phyloP scores from a whole-genome alignment of 64 coral and sea anemone species.

The Actinia equina region DNA sequence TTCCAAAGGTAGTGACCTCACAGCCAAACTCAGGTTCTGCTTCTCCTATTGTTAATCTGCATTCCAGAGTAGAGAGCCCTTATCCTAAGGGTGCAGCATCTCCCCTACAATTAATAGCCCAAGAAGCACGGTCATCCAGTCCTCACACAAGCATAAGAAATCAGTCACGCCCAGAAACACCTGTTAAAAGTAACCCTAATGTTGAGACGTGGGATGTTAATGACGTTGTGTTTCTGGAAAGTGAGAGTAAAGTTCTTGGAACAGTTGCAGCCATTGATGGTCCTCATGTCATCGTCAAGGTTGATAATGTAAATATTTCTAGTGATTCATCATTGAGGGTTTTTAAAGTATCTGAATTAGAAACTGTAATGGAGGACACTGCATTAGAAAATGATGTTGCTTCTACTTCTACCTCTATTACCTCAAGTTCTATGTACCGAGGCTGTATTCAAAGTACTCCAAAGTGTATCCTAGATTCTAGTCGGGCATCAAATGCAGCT shows the following conservation, averaged over 20 bases:
- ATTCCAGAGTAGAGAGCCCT: not conserved
- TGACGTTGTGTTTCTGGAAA: conserved; percentile 82
- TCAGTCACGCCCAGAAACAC: not conserved
- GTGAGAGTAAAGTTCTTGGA: conserved; percentile 82
- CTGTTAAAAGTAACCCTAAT: conserved; percentile 9
- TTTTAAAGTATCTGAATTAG: conserved; percentile 90
- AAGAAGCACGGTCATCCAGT: conserved; percentile 20
- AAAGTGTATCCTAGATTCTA: conserved; percentile 60
- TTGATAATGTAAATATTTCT: conserved; percentile 25
- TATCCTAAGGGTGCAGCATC: not conserved
- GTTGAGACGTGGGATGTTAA: conserved; percentile 85
- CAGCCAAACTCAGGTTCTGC: not conserved
- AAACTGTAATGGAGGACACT: conserved; percentile 54
- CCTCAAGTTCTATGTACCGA: conserved; percentile 67
- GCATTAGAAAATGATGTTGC: conserved; percentile 17
- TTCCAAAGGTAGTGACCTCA: not conserved
- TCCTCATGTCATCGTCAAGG: conserved; percentile 87
- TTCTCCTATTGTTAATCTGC: conserved; percentile 7
- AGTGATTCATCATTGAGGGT: conserved; percentile 72
- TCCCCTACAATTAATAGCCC: not conserved
- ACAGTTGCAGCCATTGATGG: conserved; percentile 92
- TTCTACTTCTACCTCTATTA: not conserved
- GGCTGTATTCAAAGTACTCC: conserved; percentile 76
- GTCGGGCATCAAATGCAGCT: not conserved
- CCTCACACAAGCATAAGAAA: conserved; percentile 56